Conservation (phyloP, 2,888 invertebrate genomes). For the Auanema freiburgensis region DNA sequence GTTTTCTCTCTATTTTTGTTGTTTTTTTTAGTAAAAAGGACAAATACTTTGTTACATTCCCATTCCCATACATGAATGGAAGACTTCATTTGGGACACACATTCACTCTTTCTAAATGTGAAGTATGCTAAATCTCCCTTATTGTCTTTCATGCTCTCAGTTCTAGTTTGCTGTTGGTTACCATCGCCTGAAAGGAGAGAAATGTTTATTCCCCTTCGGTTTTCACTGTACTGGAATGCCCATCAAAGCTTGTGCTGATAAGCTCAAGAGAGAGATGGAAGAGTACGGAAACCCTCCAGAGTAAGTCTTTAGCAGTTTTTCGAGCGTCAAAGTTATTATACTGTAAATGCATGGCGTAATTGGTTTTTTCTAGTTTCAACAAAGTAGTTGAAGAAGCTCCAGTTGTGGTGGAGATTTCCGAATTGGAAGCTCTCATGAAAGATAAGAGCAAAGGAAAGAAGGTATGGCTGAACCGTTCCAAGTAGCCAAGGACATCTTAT, state of each 20-base stretch:
- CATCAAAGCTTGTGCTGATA: slow-evolving; percentile 97
- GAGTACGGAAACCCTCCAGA: slow-evolving; percentile 87
- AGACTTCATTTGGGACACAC: slow-evolving; percentile 94
- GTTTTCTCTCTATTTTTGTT: not conserved
- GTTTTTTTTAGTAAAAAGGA: slow-evolving; percentile 40
- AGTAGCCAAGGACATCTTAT: no score
- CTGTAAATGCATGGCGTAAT: not conserved
- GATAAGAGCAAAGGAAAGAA: slow-evolving; percentile 88
- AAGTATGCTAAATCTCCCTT: slow-evolving; percentile 70
- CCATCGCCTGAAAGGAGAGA: slow-evolving; percentile 86
- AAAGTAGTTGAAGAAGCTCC: slow-evolving; percentile 65
- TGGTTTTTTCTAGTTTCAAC: slow-evolving; percentile 2
- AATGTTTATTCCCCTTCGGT: slow-evolving; percentile 91
- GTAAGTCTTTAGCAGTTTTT: slow-evolving; percentile 65
- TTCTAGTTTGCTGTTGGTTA: slow-evolving; percentile 85
- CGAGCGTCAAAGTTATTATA: no score
- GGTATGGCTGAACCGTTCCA: slow-evolving; percentile 66
- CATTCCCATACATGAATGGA: slow-evolving; percentile 99
- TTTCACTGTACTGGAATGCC: slow-evolving; percentile 99
- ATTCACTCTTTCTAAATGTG: slow-evolving; percentile 93
- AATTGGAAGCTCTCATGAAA: slow-evolving; percentile 70
- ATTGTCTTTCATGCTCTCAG: slow-evolving; percentile 16
- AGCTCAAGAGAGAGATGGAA: slow-evolving; percentile 88
- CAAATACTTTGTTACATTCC: slow-evolving; percentile 91
- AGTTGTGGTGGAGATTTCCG: slow-evolving; percentile 61